These are phyloP conservation scores for Ochotona curzoniae DNA, from an alignment of 2,113 vertebrate species.

Conservation along the genomic window DNA sequence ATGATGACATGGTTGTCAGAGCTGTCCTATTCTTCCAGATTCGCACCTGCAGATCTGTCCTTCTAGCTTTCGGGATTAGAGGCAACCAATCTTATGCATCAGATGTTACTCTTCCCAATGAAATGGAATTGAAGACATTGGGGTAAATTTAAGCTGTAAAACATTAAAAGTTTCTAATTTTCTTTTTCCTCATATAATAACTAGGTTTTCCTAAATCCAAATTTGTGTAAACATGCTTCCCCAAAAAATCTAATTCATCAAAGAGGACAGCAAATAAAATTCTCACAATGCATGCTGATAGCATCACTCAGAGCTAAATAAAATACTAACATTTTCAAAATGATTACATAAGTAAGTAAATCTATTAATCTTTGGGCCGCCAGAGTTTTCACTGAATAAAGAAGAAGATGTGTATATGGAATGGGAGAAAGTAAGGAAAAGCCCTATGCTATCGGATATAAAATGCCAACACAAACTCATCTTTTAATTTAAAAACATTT, in stretches of 20 bases:
- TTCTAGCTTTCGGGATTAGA: constrained; percentile 29
- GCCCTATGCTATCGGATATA: background rate
- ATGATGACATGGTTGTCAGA: background rate
- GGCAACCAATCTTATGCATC: background rate
- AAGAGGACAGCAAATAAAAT: background rate
- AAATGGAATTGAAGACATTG: constrained; percentile 15
- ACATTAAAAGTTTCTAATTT: background rate
- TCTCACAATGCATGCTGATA: constrained; percentile 31
- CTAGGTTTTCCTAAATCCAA: constrained; percentile 30
- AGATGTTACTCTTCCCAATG: background rate
- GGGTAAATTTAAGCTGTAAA: background rate
- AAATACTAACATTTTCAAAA: constrained; percentile 25
- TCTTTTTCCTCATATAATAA: background rate
- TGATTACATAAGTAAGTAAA: constrained; percentile 15
- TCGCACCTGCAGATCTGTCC: background rate
- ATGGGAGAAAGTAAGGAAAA: background rate
- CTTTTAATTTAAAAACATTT: background rate
- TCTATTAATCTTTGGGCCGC: background rate
- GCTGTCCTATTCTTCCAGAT: background rate
- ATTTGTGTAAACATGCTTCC: constrained; percentile 13
- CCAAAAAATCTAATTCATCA: background rate
- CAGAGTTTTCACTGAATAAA: background rate
- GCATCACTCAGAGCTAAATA: constrained; percentile 35
- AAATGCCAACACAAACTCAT: background rate
- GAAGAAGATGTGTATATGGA: constrained; percentile 11